Percentiles rank a stretch among this genome's conserved stretches.
phyloP scores from a whole-genome alignment of 1,140 invertebrate species.

The Sarcophaga bullata region DNA sequence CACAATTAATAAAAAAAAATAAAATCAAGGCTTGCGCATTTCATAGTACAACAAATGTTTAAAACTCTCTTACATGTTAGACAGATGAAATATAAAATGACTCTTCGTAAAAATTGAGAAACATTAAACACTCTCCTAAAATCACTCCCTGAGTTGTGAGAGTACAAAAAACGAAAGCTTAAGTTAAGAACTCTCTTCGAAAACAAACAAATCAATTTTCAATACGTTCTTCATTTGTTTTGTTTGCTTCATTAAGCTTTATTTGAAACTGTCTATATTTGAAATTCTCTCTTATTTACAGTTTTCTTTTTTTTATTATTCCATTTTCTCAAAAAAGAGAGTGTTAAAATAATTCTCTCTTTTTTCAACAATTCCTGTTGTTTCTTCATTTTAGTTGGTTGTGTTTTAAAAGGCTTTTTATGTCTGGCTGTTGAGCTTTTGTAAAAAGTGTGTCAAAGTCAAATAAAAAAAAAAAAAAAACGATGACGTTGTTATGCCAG shows the following conservation, averaged over 20 bases:
- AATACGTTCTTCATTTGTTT: no score
- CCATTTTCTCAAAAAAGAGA: not conserved
- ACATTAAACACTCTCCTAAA: no score
- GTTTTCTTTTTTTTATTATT: not conserved
- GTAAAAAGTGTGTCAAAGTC: slow-evolving; percentile 36
- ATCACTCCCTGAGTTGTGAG: no score
- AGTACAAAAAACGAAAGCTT: no score
- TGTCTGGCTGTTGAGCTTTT: not conserved
- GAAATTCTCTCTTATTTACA: not conserved
- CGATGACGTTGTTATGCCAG: slow-evolving; percentile 39
- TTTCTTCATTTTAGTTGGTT: not conserved
- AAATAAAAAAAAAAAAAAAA: slow-evolving; percentile 27
- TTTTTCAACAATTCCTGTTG: not conserved
- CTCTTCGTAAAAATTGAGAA: no score
- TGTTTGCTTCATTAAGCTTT: no score
- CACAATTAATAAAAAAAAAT: no score
- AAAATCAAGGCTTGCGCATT: no score
- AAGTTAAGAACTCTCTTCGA: no score
- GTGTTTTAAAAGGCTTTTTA: not conserved
- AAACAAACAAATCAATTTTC: no score
- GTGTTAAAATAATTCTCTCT: not conserved
- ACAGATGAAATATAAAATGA: no score
- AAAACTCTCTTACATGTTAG: not conserved
- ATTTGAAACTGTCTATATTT: not conserved
- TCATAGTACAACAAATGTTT: not conserved